Evolutionary conservation across 2,113 vertebrate genomes (phyloP), one percentile per base, ranked within the genome.

Genomic region (Atherinomorus stipes): DNA sequence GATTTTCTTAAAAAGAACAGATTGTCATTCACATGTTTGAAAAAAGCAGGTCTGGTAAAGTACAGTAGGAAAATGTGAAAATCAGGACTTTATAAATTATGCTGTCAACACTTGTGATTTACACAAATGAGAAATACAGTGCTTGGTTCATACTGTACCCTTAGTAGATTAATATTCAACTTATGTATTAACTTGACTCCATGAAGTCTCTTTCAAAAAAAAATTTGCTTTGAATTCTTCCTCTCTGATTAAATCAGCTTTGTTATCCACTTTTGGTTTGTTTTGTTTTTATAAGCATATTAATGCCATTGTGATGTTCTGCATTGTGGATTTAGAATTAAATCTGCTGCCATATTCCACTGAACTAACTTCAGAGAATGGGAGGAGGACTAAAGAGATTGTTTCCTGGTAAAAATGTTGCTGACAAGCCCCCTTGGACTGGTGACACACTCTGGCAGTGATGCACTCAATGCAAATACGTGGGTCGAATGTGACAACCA

Each of bases 401-500:
- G 11, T 31, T 64, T 49, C 40, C 49, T 50, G 34, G 13, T 40
- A 49, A 75, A 67, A 42, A 26, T 54, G 47, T 21, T 78, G 49
- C 45, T 59, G 50, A 49, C 52, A 65, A 71, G 56, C 11, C 59
- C 16, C 3, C 28, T 31, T 3, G 28, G 28, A 31, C 7, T 34
- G 26, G 7, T 63, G 31, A 21, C 23, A 38, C 26, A 50, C 54
- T 66, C 4, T 67, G 37, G 38, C 37, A 53, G 23, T 15, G 11
- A 25, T n/a, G 11, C 13, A 37, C 50, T 31, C 8, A 34, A 34
- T 34, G 31, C 31, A 34, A 34, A 34, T 34, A 34, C 8, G 40
- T 79, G 56, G 44, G 50, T 66, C 42, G 52, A 34, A 61, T 58
- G n/a, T 50, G 34, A 31, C 10, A 76, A 62, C 37, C 13, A 45